Evolutionary conservation across 2,797 vertebrate species (phyloP).

Genomic region (Lycodopsis pacificus): DNA sequence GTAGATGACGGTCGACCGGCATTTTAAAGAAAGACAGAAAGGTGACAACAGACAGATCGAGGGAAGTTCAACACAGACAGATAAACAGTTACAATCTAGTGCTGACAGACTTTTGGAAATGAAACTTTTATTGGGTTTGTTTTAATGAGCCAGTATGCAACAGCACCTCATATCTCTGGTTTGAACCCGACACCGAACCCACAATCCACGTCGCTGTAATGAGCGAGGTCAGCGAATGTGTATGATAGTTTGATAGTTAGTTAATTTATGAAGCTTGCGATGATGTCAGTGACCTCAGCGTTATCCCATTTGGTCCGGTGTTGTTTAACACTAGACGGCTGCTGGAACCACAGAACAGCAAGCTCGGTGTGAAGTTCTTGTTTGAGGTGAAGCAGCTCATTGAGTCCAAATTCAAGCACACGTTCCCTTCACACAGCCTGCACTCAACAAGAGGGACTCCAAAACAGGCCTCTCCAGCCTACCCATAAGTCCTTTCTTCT

Average conservation of each 20-base stretch:
- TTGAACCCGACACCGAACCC: conserved; percentile 10
- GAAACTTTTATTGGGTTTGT: background rate
- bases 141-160: conserved; percentile 7
- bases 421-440: conserved; percentile 14
- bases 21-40: no score
- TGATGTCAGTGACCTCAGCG: conserved; percentile 9
- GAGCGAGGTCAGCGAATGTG: background rate
- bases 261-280: conserved; percentile 22
- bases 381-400: conserved; percentile 28
- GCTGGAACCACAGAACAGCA: conserved; percentile 21
- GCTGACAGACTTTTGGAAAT: no score
- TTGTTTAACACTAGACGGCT: conserved; percentile 39
- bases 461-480: background rate
- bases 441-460: conserved; percentile 20
- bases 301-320: background rate
- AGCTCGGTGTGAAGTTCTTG: conserved; percentile 17
- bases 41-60: no score
- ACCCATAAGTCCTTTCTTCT: conserved; percentile 29
- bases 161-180: background rate
- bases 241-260: conserved; percentile 11
- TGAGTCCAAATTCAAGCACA: conserved; percentile 28
- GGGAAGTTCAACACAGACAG: no score
- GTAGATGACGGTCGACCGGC: no score
- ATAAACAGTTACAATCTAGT: no score
- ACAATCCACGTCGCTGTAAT: background rate